Conservation (phyloP, 2,888 invertebrate species). For the Thelaira solivaga region DNA sequence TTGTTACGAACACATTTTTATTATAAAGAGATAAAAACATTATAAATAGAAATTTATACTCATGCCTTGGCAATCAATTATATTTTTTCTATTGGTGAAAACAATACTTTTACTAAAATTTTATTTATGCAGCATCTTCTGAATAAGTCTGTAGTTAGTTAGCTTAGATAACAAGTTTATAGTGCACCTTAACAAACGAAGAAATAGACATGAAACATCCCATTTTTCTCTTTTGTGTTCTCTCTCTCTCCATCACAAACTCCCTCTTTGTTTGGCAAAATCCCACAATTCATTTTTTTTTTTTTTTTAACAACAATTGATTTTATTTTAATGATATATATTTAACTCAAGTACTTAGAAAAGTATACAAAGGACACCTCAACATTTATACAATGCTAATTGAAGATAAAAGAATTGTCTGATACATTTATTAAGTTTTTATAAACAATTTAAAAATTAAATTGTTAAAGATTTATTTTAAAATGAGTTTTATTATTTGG, state of each 20-base stretch:
- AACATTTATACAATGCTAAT: neutral
- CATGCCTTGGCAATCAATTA: neutral
- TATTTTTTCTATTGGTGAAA: slow-evolving; percentile 3
- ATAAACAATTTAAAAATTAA: neutral
- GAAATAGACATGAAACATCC: neutral
- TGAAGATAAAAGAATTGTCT: neutral
- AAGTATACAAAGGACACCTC: neutral
- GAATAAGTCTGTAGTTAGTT: neutral
- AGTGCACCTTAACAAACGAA: neutral
- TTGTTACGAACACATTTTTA: neutral
- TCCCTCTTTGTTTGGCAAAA: neutral
- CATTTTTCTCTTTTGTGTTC: too few relatives aligned
- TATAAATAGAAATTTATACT: neutral
- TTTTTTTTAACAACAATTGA: slow-evolving; percentile 46
- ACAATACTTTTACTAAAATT: neutral
- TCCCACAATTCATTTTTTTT: neutral
- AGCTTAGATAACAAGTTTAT: neutral
- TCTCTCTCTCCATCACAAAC: too few relatives aligned
- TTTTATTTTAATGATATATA: slow-evolving; percentile 49
- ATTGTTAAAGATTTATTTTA: neutral
- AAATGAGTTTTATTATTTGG: too few relatives aligned
- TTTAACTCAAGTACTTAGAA: slow-evolving; percentile 6
- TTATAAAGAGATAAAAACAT: neutral
- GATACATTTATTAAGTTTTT: neutral
- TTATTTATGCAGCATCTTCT: neutral